phyloP scores from a whole-genome alignment of 2,888 invertebrate genomes.

The Allophyes oxyacanthae region DNA sequence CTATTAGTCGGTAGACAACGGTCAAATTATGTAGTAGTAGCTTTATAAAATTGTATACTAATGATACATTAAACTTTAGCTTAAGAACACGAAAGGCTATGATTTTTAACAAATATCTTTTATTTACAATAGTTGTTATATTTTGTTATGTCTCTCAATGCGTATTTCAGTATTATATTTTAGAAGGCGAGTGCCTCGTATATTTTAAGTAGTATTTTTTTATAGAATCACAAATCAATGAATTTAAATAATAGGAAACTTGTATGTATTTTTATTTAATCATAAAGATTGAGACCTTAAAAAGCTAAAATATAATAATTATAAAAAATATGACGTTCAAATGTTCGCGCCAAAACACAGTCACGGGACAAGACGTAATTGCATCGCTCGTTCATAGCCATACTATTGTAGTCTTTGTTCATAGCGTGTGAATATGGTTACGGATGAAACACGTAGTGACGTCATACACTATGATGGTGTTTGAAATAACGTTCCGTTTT shows the following conservation, averaged over 20 bases:
- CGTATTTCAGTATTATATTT: conserved; percentile 69
- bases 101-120: conserved; percentile 59
- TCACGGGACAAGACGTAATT: too few relatives aligned
- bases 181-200: conserved; percentile 24
- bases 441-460: too few relatives aligned
- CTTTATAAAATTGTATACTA: conserved; percentile 54
- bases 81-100: conserved; percentile 60
- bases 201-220: conserved; percentile 36
- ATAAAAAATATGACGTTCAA: too few relatives aligned
- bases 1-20: conserved; percentile 49
- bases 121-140: conserved; percentile 58
- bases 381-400: too few relatives aligned
- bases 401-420: too few relatives aligned
- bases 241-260: conserved; percentile 31
- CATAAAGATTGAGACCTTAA: too few relatives aligned
- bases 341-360: too few relatives aligned
- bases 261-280: too few relatives aligned
- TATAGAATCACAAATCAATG: conserved; percentile 45
- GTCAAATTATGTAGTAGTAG: conserved; percentile 63
- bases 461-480: too few relatives aligned
- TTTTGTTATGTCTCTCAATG: conserved; percentile 55
- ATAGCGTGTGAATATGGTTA: too few relatives aligned
- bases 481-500: too few relatives aligned
- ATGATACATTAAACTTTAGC: conserved; percentile 51
- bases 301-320: too few relatives aligned